Percentiles rank a stretch among this genome's conserved stretches.
Conservation (phyloP, 2,888 invertebrate genomes). For the Tribolium freemani region DNA sequence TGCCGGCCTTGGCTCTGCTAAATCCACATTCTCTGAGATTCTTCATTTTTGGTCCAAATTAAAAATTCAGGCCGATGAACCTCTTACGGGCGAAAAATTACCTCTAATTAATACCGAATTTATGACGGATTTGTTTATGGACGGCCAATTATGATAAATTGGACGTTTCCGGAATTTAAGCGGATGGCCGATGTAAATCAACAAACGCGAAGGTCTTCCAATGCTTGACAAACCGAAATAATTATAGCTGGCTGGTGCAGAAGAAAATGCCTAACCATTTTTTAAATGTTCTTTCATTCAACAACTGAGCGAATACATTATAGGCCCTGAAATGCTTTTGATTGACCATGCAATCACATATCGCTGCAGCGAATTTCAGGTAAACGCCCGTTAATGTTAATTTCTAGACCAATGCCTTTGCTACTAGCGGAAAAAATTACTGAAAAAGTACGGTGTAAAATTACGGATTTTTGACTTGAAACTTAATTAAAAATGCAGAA, state of each 20-base stretch:
- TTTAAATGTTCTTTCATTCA: no score
- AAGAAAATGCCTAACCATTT: no score
- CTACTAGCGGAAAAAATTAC: no score
- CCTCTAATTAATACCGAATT: neutral
- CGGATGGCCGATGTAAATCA: constrained; percentile 18
- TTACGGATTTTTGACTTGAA: no score
- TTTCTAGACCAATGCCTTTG: no score
- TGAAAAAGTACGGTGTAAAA: no score
- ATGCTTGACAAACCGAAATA: neutral
- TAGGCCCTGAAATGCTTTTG: no score
- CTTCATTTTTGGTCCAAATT: constrained; percentile 5
- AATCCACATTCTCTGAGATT: constrained; percentile 30
- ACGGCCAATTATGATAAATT: constrained; percentile 22
- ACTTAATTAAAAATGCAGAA: no score
- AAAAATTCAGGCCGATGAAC: constrained; percentile 12
- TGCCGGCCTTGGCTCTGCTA: constrained; percentile 35
- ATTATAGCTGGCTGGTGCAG: neutral
- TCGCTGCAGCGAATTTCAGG: no score
- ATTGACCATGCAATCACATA: no score
- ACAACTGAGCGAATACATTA: no score
- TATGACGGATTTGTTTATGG: constrained; percentile 13
- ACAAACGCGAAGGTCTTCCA: neutral
- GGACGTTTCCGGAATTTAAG: constrained; percentile 15
- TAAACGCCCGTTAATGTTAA: no score
- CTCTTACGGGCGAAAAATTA: neutral